Evolutionary conservation across 2,797 vertebrate species (phyloP).

Genomic region (Thamnophis elegans): DNA sequence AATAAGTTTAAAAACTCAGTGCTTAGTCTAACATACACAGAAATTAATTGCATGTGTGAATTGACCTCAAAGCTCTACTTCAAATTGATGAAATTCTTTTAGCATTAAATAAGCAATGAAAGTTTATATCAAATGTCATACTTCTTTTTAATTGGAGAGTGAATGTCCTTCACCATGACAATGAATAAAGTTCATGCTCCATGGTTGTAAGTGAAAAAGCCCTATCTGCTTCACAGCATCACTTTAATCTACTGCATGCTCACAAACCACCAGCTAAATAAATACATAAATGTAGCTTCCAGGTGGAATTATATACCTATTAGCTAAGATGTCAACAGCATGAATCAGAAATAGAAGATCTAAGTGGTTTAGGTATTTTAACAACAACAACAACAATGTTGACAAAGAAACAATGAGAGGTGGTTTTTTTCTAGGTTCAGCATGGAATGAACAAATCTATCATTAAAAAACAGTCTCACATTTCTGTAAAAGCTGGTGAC

Average conservation of each 20-base stretch:
- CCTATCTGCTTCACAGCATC: background rate
- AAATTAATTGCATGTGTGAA: background rate
- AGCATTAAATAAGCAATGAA: background rate
- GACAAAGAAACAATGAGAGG: background rate
- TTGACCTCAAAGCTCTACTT: background rate
- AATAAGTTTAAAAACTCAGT: background rate
- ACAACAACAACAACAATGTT: background rate
- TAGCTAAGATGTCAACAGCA: background rate
- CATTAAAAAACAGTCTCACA: background rate
- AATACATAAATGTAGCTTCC: background rate
- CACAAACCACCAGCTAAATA: background rate
- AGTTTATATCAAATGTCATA: background rate
- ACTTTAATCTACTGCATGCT: background rate
- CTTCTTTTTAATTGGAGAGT: background rate
- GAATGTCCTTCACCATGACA: background rate
- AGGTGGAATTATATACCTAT: background rate
- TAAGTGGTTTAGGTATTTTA: background rate
- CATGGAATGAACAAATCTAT: background rate
- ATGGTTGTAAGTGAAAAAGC: background rate
- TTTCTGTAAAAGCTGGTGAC: background rate
- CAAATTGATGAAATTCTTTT: background rate
- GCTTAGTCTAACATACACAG: background rate
- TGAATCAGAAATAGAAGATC: background rate
- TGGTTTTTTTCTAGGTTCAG: background rate
- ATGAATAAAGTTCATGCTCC: background rate